Evolutionary conservation across 2,797 vertebrate genomes (phyloP).

Genomic region (Anabacerthia variegaticeps): DNA sequence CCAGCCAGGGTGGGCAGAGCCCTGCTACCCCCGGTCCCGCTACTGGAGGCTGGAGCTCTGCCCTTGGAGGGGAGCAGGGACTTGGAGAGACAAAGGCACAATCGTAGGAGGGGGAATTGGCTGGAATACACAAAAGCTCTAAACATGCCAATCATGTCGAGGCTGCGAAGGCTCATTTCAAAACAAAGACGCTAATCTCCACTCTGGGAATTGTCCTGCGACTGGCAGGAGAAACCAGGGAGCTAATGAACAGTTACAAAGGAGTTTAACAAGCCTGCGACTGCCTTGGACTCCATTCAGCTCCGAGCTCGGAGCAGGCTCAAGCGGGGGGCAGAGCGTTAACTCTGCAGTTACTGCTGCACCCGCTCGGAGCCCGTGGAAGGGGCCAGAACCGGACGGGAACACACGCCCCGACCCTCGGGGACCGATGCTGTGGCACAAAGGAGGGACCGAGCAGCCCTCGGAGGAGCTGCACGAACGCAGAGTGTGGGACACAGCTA

Average conservation of each 20-base stretch:
- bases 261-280: neutral
- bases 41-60: neutral
- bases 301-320: neutral
- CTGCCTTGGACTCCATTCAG: slow-evolving; percentile 4
- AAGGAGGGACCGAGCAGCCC: neutral
- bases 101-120: neutral
- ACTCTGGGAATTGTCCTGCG: neutral
- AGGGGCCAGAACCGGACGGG: neutral
- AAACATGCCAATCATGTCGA: neutral
- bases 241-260: slow-evolving; percentile 8
- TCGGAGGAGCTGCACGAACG: neutral
- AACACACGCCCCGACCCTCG: neutral
- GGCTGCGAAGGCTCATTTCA: neutral
- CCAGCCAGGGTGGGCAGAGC: neutral
- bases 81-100: neutral
- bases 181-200: neutral
- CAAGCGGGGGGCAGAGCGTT: neutral
- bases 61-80: neutral
- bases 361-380: neutral
- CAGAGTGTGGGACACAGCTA: neutral
- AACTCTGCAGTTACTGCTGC: slow-evolving; percentile 3
- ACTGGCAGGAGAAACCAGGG: neutral
- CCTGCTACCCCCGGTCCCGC: neutral
- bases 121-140: slow-evolving; percentile 26
- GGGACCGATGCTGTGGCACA: neutral